These are phyloP conservation scores for Caranx melampygus DNA, from an alignment of 2,113 vertebrate genomes.

Conservation along the genomic window DNA sequence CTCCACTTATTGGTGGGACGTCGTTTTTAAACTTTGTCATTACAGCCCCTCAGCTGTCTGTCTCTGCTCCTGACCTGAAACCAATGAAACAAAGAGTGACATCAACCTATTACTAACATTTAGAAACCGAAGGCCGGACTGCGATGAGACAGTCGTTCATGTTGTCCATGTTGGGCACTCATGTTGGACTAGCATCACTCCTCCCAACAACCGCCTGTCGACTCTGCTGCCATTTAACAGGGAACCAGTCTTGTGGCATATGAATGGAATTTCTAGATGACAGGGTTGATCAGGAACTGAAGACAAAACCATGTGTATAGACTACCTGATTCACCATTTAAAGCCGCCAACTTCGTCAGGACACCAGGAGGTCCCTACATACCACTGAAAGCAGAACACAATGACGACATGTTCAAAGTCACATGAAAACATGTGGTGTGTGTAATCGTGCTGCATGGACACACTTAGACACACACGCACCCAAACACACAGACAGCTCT, in stretches of 20 bases:
- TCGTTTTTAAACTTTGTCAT: not conserved
- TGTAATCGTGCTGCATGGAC: not conserved
- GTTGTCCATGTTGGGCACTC: too few relatives aligned
- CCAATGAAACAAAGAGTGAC: too few relatives aligned
- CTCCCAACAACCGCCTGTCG: too few relatives aligned
- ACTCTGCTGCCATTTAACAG: too few relatives aligned
- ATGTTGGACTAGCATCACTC: too few relatives aligned
- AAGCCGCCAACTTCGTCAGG: not conserved
- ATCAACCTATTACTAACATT: not conserved
- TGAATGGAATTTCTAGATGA: too few relatives aligned
- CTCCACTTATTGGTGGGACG: too few relatives aligned
- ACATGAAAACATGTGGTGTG: slow-evolving; percentile 15
- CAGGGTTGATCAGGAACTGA: not conserved
- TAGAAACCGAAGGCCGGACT: too few relatives aligned
- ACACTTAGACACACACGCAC: not conserved
- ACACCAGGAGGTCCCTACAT: not conserved
- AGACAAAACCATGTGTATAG: not conserved
- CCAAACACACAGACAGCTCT: slow-evolving; percentile 12
- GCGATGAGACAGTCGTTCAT: too few relatives aligned
- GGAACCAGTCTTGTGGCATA: too few relatives aligned
- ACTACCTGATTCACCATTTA: not conserved
- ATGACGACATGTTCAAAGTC: slow-evolving; percentile 15
- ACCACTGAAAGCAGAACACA: slow-evolving; percentile 12
- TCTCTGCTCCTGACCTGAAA: too few relatives aligned
- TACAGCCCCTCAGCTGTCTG: too few relatives aligned